phyloP scores from a whole-genome alignment of 2,797 vertebrate species.

The Heliangelus exortis region DNA sequence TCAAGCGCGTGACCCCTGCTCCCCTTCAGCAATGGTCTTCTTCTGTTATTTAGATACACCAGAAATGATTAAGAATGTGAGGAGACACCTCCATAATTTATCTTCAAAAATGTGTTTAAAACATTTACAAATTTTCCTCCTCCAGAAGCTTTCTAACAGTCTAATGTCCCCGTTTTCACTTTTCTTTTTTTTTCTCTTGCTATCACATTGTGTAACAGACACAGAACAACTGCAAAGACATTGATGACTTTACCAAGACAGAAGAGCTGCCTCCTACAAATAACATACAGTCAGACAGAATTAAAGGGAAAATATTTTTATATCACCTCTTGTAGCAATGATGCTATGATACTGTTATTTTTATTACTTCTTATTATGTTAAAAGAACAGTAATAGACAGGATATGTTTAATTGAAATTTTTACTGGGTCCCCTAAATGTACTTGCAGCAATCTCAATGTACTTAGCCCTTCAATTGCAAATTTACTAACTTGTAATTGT shows the following conservation, averaged over 20 bases:
- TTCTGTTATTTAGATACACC: background rate
- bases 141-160: background rate
- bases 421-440: background rate
- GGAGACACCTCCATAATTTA: background rate
- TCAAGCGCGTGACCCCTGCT: rapidly evolving
- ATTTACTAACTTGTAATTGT: background rate
- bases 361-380: background rate
- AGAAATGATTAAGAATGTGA: background rate
- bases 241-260: background rate
- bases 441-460: background rate
- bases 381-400: background rate
- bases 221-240: background rate
- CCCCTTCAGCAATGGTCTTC: background rate
- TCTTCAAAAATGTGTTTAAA: background rate
- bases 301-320: background rate
- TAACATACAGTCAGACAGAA: background rate
- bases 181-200: background rate
- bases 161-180: background rate
- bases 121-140: background rate
- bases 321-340: background rate
- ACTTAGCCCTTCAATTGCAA: background rate
- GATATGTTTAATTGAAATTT: background rate
- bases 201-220: background rate
- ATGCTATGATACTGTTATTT: background rate
- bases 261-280: background rate